Conservation (phyloP, 92 coral and sea anemone genomes). For the Porites divaricata region DNA sequence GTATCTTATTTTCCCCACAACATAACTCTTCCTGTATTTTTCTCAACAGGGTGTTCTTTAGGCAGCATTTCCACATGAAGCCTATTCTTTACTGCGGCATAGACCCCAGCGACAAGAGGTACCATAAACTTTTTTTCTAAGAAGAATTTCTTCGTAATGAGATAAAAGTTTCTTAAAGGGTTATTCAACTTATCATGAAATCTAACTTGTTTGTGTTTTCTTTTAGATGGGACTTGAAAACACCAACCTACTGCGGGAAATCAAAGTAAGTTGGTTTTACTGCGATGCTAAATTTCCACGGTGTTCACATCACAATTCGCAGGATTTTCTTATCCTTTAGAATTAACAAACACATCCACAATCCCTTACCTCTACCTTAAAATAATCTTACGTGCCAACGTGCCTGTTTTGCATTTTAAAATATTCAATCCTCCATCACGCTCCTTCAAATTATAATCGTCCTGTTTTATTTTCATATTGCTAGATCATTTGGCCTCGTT, state of each 20-base stretch:
- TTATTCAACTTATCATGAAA: background rate
- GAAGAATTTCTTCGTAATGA: background rate
- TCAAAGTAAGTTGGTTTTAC: slow-evolving; percentile 65
- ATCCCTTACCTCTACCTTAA: too few relatives aligned
- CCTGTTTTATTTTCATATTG: background rate
- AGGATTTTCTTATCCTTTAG: too few relatives aligned
- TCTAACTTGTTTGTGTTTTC: background rate
- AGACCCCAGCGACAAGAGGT: slow-evolving; percentile 97
- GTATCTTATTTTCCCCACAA: too few relatives aligned
- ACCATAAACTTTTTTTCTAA: background rate
- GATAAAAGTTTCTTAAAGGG: background rate
- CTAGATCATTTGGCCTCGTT: slow-evolving; percentile 89
- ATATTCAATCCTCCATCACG: too few relatives aligned
- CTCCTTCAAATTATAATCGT: background rate
- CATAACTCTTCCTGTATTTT: background rate
- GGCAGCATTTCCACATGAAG: slow-evolving; percentile 88
- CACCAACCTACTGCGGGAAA: slow-evolving; percentile 67
- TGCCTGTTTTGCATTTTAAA: too few relatives aligned
- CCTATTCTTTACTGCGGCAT: slow-evolving; percentile 89
- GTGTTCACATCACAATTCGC: too few relatives aligned
- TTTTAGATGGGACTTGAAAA: slow-evolving; percentile 93
- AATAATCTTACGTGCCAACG: too few relatives aligned
- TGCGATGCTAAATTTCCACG: too few relatives aligned
- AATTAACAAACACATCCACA: too few relatives aligned
- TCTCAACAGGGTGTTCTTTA: slow-evolving; percentile 83